These are phyloP conservation scores for Paguma larvata DNA, from an alignment of 2,797 vertebrate species.

Conservation along the genomic window DNA sequence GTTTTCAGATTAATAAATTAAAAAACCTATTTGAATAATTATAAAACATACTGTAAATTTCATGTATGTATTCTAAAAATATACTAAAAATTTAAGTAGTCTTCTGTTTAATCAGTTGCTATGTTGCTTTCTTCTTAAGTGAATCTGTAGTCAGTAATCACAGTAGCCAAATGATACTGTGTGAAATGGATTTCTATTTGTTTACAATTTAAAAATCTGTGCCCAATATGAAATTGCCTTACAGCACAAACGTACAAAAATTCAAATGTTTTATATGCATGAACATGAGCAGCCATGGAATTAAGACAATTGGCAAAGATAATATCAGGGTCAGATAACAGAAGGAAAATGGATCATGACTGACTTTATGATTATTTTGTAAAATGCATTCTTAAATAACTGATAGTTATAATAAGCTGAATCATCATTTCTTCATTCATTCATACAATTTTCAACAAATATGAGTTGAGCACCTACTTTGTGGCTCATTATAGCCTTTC, in stretches of 20 bases:
- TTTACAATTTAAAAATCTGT: constrained; percentile 33
- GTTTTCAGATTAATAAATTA: neutral
- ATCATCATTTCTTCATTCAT: neutral
- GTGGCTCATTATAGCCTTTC: neutral
- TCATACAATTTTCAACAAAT: constrained; percentile 8
- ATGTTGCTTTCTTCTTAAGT: neutral
- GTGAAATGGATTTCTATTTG: constrained; percentile 21
- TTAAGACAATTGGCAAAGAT: constrained; percentile 22
- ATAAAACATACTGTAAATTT: neutral
- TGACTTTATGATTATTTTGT: constrained; percentile 8
- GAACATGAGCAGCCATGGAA: neutral
- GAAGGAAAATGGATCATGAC: neutral
- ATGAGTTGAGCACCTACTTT: neutral
- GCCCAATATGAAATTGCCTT: neutral
- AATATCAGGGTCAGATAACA: neutral
- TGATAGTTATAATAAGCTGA: neutral
- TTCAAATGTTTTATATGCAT: constrained; percentile 12
- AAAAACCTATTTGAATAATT: neutral
- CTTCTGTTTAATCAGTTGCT: neutral
- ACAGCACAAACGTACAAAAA: neutral
- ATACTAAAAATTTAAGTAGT: neutral
- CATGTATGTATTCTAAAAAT: neutral
- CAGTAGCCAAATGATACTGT: neutral
- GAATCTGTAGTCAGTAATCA: neutral
- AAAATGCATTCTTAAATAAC: constrained; percentile 15